A percentile compares a stretch with the other conserved stretches of the same genome.
These are phyloP conservation scores for Colaptes auratus DNA, from an alignment of 2,113 vertebrate genomes.

Conservation along the genomic window DNA sequence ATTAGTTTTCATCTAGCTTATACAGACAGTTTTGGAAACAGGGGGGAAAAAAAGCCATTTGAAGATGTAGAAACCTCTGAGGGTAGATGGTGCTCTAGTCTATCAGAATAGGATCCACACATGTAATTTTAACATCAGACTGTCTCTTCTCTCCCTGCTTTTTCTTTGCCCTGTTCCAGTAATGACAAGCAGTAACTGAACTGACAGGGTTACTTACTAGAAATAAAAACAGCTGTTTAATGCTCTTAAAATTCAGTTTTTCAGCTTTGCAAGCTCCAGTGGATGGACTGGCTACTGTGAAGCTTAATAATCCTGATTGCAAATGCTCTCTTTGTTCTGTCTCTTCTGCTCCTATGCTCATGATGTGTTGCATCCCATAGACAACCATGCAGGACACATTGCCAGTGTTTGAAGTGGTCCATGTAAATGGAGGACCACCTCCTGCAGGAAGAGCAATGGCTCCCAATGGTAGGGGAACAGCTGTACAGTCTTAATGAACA, in stretches of 20 bases:
- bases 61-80: background rate
- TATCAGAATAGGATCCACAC: background rate
- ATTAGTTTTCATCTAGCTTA: background rate
- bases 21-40: background rate
- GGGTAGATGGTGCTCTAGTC: background rate
- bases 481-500: background rate
- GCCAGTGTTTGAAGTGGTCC: background rate
- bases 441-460: background rate
- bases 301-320: slow-evolving; percentile 23
- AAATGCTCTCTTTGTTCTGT: background rate
- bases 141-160: background rate
- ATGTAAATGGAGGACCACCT: background rate
- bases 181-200: background rate
- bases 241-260: background rate
- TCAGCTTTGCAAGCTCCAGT: background rate
- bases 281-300: background rate
- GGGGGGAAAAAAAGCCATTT: background rate
- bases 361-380: background rate
- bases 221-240: slow-evolving; percentile 41
- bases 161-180: background rate
- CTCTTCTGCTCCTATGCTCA: background rate
- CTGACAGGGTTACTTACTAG: background rate
- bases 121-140: background rate
- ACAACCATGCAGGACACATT: background rate
- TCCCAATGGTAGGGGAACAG: background rate